Base-by-base conservation (phyloP, 2,113 vertebrate species). In the Proteles cristata region DNA sequence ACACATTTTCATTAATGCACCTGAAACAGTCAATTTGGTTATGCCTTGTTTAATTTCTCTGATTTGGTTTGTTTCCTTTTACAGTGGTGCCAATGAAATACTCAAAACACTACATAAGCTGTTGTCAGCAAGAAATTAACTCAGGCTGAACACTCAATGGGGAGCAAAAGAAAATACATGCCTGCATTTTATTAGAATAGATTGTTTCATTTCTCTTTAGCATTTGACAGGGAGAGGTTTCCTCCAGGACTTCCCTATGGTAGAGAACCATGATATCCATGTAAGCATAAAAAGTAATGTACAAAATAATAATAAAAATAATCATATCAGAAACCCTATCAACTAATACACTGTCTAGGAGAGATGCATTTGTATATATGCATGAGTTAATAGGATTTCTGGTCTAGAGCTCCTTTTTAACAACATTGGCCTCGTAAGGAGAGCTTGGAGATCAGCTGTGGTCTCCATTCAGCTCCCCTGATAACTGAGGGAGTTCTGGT, bases 111-210 rank as follows among this genome's bases (percentile, higher is more conserved):
- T 48, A 21, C 55, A 94, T 96, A 73, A 89, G 63, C 35, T 93
- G 79, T 63, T 95, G 94, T 88, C 74, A 97, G 87, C 6, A 89
- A 96, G 92, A 96, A 93, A 94, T 97, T 93, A 93, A 87, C 50
- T 95, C 77, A 96, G 74, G 63, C 10, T 89, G 82, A 97, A 96
- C 28, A 93, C 19, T 90, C 43, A 53, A 82, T 45, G 58, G 23
- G 19, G 50, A 94, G 63, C 23, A 66, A 88, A 90, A 91, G 26
- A 96, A 90, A 96, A 88, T 84, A 89, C 33, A 0, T 77, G 61
- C 43, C 61, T 89, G 6, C 15, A 68, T 88, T 93, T 69, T 84
- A 55, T 83, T 93, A 73, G 35, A 93, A 69, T 88, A 92, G 50
- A 88, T 90, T n/a, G 16, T 11, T 94, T 97, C 58, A 66, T 88